Evolutionary conservation across 2,888 invertebrate genomes (phyloP), one percentile per base, ranked within the genome.

Genomic region (Drosophila limbata): DNA sequence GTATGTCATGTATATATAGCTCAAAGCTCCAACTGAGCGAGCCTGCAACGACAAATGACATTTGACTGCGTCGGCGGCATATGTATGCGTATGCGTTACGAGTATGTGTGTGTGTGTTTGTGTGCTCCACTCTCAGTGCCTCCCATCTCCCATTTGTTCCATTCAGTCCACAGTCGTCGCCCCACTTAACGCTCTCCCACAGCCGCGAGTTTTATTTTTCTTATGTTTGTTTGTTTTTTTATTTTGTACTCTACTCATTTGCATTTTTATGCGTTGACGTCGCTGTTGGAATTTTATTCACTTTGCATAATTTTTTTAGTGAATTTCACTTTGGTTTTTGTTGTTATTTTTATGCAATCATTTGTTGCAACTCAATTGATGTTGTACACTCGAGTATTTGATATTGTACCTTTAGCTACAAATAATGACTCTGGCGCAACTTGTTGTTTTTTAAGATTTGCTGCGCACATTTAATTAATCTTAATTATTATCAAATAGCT

Each of bases 191-290:
- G 69, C 73, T 73, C 70, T 73, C 64, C 75, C 75, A 71, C 71
- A 66, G 51, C 15, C 33, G 47, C 60, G 15, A 39, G 48, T 53
- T 47, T n/a, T 45, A 40, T 37, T 31, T 17, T 40, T 42, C 19
- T 56, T 51, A 45, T 52, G 39, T 31, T 52, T 56, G 31, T 59
- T n/a, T 37, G 37, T 37, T n/a, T 37, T 10, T 37, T n/a, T 37
- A 8, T 47, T 61, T 45, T 60, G 39, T 68, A 28, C 72, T 53
- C 52, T 47, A 79, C 66, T 79, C 61, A 81, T 81, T 81, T 82
- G 77, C 81, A 81, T 81, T 82, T 81, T 81, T 72, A 79, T 82
- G 72, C 74, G 82, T 59, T 48, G 69, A 62, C 52, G 62, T 78
- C 47, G 69, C 19, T 57, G 69, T 42, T 66, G 60, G 59, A 51